Percentiles rank a stretch among this genome's conserved stretches.
Evolutionary conservation across 1,140 invertebrate species (phyloP).

Genomic region (Drosophila dunni): DNA sequence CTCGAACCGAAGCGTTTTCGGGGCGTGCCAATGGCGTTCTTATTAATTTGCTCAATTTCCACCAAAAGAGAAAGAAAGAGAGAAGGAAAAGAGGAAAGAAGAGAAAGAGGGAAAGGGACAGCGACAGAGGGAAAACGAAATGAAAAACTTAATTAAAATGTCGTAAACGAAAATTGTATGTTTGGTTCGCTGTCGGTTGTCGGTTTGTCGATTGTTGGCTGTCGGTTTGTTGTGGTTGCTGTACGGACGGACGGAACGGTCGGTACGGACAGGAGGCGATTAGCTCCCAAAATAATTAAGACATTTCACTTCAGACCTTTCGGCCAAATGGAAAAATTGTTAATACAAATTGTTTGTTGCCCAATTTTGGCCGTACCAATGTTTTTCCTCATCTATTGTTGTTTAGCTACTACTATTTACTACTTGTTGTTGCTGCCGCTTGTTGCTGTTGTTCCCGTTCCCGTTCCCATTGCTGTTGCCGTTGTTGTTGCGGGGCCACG

Average conservation of each 20-base stretch:
- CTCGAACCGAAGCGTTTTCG: slow-evolving; percentile 48
- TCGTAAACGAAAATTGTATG: slow-evolving; percentile 83
- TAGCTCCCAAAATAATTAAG: slow-evolving; percentile 81
- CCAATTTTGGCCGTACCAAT: slow-evolving; percentile 60
- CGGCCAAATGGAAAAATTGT: slow-evolving; percentile 73
- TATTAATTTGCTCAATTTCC: slow-evolving; percentile 82
- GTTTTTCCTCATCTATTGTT: slow-evolving; percentile 36
- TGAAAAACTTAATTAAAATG: slow-evolving; percentile 83
- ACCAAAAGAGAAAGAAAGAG: slow-evolving; percentile 25
- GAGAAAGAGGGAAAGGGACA: neutral
- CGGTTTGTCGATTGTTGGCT: slow-evolving; percentile 31
- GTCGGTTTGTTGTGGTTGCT: slow-evolving; percentile 14
- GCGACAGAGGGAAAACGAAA: slow-evolving; percentile 30
- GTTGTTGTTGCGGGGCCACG: slow-evolving; percentile 51
- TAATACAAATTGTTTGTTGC: slow-evolving; percentile 80
- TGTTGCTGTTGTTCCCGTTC: slow-evolving; percentile 1
- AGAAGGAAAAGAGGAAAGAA: neutral
- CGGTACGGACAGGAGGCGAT: slow-evolving; percentile 38
- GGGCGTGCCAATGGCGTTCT: slow-evolving; percentile 80
- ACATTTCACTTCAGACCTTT: slow-evolving; percentile 70
- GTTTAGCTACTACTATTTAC: slow-evolving; percentile 5
- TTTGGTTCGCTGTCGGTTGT: slow-evolving; percentile 42
- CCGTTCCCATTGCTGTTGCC: too few relatives aligned
- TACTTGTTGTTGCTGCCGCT: slow-evolving; percentile 32
- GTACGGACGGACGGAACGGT: neutral